These are phyloP conservation scores for Steinernema carpocapsae DNA, from an alignment of 2,888 invertebrate genomes.

Conservation along the genomic window DNA sequence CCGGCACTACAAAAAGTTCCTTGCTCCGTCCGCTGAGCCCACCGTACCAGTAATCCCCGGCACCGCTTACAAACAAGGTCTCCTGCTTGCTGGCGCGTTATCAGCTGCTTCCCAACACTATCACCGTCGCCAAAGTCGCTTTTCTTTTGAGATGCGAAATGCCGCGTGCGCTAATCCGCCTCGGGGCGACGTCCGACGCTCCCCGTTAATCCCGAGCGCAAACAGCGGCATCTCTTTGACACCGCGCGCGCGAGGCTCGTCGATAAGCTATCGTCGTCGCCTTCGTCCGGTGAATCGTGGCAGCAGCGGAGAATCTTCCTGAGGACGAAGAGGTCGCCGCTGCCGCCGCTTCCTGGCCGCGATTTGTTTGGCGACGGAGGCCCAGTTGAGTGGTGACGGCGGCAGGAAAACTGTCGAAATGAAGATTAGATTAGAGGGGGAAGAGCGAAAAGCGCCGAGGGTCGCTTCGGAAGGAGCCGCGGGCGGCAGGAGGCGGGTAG, in stretches of 20 bases:
- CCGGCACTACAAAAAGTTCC: neutral
- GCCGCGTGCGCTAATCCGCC: slow-evolving; percentile 31
- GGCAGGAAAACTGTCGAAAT: slow-evolving; percentile 31
- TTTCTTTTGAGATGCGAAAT: neutral
- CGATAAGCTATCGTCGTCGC: slow-evolving; percentile 13
- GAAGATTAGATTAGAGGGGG: slow-evolving; percentile 21
- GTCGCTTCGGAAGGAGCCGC: too few relatives aligned
- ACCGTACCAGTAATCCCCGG: neutral
- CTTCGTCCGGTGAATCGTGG: too few relatives aligned
- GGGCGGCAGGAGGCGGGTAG: too few relatives aligned
- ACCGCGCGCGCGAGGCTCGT: neutral
- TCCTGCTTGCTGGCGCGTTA: slow-evolving; percentile 1
- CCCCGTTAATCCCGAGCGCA: slow-evolving; percentile 24
- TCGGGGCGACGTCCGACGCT: slow-evolving; percentile 10
- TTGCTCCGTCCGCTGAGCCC: slow-evolving; percentile 1
- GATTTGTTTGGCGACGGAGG: slow-evolving; percentile 9
- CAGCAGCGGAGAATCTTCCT: neutral
- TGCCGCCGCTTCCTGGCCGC: neutral
- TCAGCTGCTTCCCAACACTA: neutral
- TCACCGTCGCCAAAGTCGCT: neutral
- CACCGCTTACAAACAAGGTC: slow-evolving; percentile 15
- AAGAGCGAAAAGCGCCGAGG: neutral
- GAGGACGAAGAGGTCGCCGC: neutral
- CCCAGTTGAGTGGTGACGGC: slow-evolving; percentile 20
- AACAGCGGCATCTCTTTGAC: slow-evolving; percentile 30